These are phyloP conservation scores for Pelagia noctiluca DNA, from an alignment of 30 jellyfish, hydroid and myxozoan species.

Conservation along the genomic window DNA sequence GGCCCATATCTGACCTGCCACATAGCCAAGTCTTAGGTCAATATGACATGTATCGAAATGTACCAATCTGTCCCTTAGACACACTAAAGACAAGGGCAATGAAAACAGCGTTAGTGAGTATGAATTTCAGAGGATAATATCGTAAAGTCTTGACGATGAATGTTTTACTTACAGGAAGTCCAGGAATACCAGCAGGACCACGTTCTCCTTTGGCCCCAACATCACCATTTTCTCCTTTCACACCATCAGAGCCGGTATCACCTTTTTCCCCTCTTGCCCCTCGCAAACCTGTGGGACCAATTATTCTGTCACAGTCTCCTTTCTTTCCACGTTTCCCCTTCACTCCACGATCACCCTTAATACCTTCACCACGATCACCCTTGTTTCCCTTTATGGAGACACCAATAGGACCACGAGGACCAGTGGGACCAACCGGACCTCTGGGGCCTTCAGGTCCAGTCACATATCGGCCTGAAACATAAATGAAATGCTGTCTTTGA, in stretches of 20 bases:
- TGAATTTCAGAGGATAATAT: no score
- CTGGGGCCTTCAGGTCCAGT: slow-evolving; percentile 44
- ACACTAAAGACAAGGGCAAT: no score
- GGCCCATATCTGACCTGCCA: no score
- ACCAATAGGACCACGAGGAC: slow-evolving; percentile 58
- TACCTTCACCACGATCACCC: slow-evolving; percentile 81
- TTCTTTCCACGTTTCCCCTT: slow-evolving; percentile 77
- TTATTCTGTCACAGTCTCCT: neutral
- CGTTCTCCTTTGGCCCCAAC: slow-evolving; percentile 76
- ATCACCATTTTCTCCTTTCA: slow-evolving; percentile 70
- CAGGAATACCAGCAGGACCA: slow-evolving; percentile 83
- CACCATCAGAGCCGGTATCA: slow-evolving; percentile 73
- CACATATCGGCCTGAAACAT: neutral
- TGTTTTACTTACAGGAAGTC: slow-evolving; percentile 64
- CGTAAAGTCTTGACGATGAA: no score
- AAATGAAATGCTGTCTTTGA: neutral
- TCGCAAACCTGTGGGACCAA: neutral
- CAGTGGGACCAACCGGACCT: slow-evolving; percentile 74
- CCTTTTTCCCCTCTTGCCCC: slow-evolving; percentile 82
- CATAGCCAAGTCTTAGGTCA: no score
- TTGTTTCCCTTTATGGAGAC: slow-evolving; percentile 56
- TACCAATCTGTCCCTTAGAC: no score
- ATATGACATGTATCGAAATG: no score
- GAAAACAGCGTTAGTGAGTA: no score
- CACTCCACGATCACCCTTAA: slow-evolving; percentile 69